Percentiles rank a stretch among this genome's conserved stretches.
Evolutionary conservation across 2,113 vertebrate genomes (phyloP).

Genomic region (Thalassoma bifasciatum): DNA sequence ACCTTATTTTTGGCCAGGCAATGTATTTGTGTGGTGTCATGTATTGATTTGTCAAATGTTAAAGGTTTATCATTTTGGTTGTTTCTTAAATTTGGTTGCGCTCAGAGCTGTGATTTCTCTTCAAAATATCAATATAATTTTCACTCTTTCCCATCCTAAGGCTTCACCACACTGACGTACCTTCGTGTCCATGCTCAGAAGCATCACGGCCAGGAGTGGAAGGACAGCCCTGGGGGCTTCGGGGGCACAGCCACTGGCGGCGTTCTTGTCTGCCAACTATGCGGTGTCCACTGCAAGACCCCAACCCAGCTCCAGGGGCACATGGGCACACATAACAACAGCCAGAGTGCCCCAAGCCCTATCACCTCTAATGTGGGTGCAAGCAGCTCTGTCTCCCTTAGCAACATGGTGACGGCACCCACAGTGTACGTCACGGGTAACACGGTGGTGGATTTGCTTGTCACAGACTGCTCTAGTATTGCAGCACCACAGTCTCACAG

Average conservation of each 20-base stretch:
- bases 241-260: conserved; percentile 85
- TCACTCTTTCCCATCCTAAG: conserved; percentile 44
- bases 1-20: no score
- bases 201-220: conserved; percentile 92
- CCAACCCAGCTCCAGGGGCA: conserved; percentile 93
- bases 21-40: no score
- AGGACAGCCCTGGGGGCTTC: conserved; percentile 83
- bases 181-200: conserved; percentile 93
- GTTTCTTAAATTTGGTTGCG: no score
- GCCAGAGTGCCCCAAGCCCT: conserved; percentile 66
- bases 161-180: conserved; percentile 86
- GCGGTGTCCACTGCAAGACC: conserved; percentile 94
- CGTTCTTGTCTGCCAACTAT: conserved; percentile 90
- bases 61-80: no score
- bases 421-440: conserved; percentile 80
- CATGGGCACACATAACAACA: conserved; percentile 86
- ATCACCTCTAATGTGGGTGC: conserved; percentile 63
- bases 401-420: conserved; percentile 81
- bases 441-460: conserved; percentile 82
- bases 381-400: conserved; percentile 78
- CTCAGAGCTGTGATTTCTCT: background rate
- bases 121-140: background rate
- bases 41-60: no score
- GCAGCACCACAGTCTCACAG: conserved; percentile 81
- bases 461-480: conserved; percentile 85